Evolutionary conservation across 2,888 invertebrate genomes (phyloP).

Genomic region (Acleris emargana): DNA sequence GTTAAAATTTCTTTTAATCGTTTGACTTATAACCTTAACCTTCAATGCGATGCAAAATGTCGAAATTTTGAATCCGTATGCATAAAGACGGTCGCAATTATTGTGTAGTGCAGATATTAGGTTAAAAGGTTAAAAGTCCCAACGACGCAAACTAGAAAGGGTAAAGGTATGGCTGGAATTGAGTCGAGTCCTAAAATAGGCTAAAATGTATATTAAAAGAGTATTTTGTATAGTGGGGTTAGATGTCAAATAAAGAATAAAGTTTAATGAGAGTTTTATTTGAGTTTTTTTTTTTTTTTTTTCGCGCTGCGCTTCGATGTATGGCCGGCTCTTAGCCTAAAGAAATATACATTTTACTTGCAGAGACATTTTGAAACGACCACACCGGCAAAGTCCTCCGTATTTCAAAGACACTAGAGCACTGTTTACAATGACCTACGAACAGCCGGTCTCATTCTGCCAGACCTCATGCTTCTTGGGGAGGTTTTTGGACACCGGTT

Average conservation of each 20-base stretch:
- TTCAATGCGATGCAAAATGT: no score
- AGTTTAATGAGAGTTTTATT: conserved; percentile 47
- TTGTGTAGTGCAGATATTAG: not conserved
- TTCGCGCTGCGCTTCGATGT: no score
- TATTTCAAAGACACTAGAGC: not conserved
- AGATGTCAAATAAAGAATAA: conserved; percentile 58
- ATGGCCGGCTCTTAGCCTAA: no score
- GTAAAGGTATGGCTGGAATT: conserved; percentile 46
- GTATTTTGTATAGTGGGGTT: conserved; percentile 70
- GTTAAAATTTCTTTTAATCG: no score
- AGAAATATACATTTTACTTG: no score
- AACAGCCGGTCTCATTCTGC: conserved; percentile 85
- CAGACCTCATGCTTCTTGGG: conserved; percentile 85
- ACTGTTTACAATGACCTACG: conserved; percentile 46
- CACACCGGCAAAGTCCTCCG: no score
- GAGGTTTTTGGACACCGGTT: conserved; percentile 83
- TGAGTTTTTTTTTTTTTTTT: no score
- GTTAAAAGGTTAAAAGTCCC: not conserved
- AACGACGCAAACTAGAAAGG: conserved; percentile 3
- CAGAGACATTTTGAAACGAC: no score
- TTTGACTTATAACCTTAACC: no score
- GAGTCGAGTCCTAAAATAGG: conserved; percentile 48
- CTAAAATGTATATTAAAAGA: conserved; percentile 53
- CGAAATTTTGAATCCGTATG: no score
- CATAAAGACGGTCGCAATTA: no score